Conservation (phyloP, 2,113 vertebrate species). For the Gymnorhina tibicen region DNA sequence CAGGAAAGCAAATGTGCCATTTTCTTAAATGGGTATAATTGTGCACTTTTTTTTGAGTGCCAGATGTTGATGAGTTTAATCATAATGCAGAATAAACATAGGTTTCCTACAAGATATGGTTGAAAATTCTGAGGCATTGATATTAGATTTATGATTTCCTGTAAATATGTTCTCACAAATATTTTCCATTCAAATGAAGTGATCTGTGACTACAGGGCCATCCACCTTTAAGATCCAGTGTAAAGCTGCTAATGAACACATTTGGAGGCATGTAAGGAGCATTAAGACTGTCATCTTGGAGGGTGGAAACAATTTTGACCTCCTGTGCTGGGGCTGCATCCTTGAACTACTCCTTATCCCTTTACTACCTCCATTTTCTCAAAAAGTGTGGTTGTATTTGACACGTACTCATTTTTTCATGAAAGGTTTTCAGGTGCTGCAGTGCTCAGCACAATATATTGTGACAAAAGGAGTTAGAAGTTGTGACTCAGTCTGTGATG, state of each 20-base stretch:
- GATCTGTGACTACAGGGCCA: not conserved
- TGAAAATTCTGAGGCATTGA: not conserved
- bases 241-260: not conserved
- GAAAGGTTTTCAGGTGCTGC: not conserved
- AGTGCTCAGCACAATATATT: not conserved
- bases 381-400: not conserved
- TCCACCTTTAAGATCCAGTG: not conserved
- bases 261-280: not conserved
- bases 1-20: rapidly evolving
- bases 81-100: not conserved
- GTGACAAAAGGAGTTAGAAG: not conserved
- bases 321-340: not conserved
- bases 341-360: not conserved
- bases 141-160: not conserved
- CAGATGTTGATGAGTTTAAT: not conserved
- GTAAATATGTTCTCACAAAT: not conserved
- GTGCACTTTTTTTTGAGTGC: not conserved
- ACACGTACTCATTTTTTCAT: not conserved
- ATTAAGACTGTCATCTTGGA: not conserved
- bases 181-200: not conserved
- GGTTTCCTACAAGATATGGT: not conserved
- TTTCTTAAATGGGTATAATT: not conserved
- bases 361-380: not conserved
- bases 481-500: not conserved
- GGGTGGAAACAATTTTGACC: not conserved